Percentiles rank a stretch among this genome's conserved stretches.
phyloP scores from a whole-genome alignment of 2,113 vertebrate genomes.

The Vulpes vulpes region DNA sequence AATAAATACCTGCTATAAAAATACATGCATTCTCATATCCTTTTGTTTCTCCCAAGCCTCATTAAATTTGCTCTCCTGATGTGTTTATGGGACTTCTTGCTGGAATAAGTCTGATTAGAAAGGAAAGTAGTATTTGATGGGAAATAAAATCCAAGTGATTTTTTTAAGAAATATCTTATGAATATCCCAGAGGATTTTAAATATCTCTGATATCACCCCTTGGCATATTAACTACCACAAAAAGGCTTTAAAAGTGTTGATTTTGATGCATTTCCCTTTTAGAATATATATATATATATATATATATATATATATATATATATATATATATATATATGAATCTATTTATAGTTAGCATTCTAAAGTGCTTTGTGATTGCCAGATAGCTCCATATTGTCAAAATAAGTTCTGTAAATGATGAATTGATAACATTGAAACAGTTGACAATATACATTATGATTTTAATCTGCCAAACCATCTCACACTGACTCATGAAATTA shows the following conservation, averaged over 20 bases:
- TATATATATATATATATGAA: not conserved
- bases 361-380: constrained; percentile 49
- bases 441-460: constrained; percentile 59
- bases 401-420: constrained; percentile 45
- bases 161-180: not conserved
- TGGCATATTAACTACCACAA: not conserved
- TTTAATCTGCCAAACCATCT: constrained; percentile 68
- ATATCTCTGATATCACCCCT: not conserved
- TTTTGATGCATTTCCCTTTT: constrained; percentile 38
- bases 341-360: constrained; percentile 22
- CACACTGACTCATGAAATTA: constrained; percentile 66
- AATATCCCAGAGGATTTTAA: constrained; percentile 3
- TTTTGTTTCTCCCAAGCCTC: not conserved
- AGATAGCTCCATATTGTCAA: constrained; percentile 15
- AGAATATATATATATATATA: not conserved
- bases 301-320: too few species aligned
- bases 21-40: not conserved
- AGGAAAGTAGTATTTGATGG: not conserved
- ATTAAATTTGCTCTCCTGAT: not conserved
- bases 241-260: not conserved
- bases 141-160: constrained; percentile 25
- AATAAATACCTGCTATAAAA: constrained; percentile 6
- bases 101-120: constrained; percentile 24
- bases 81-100: constrained; percentile 35
- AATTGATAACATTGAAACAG: constrained; percentile 51